Conservation (phyloP, 2,888 invertebrate species). For the Apeira syringaria region DNA sequence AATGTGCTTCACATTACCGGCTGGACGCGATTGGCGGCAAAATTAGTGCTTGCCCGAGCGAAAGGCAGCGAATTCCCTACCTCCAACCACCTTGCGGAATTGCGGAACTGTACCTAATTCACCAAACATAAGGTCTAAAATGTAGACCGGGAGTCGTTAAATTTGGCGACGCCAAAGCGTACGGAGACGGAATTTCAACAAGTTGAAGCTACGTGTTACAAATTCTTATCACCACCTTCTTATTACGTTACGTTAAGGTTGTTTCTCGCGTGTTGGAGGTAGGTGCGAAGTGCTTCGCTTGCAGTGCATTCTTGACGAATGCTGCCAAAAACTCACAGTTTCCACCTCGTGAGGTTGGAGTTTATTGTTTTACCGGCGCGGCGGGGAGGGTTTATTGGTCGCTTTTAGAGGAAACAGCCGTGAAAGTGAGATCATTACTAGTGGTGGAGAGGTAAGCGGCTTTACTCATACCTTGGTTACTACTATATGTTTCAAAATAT, state of each 20-base stretch:
- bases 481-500: no score
- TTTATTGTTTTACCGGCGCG: constrained; percentile 62
- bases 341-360: constrained; percentile 68
- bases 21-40: constrained; percentile 68
- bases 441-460: not conserved
- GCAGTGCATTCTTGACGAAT: constrained; percentile 77
- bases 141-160: constrained; percentile 47
- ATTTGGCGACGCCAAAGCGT: constrained; percentile 63
- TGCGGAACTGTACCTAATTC: constrained; percentile 52
- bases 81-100: constrained; percentile 41
- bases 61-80: constrained; percentile 76
- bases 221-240: constrained; percentile 40
- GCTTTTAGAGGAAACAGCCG: constrained; percentile 23
- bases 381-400: constrained; percentile 25
- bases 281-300: constrained; percentile 43
- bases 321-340: constrained; percentile 80
- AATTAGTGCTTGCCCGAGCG: constrained; percentile 76
- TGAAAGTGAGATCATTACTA: constrained; percentile 24
- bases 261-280: constrained; percentile 37
- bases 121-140: constrained; percentile 45
- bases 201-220: constrained; percentile 66
- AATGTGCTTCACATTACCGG: constrained; percentile 65
- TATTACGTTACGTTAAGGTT: constrained; percentile 50
- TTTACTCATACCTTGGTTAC: no score
- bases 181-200: constrained; percentile 80